Conservation (phyloP, 2,888 invertebrate genomes). For the Pammene fasciana region DNA sequence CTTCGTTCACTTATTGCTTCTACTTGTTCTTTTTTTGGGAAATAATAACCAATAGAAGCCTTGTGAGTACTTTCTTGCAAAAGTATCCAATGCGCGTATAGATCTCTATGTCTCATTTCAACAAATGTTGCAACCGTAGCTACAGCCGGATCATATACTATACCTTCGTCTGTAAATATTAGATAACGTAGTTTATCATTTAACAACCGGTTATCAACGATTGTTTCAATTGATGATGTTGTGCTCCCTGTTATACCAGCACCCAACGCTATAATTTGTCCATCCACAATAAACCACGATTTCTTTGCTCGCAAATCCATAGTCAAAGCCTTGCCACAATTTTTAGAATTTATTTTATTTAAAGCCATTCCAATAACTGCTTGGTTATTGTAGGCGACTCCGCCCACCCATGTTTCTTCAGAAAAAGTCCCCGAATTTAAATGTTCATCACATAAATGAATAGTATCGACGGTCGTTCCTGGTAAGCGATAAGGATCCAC, state of each 20-base stretch:
- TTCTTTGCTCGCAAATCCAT: conserved; percentile 16
- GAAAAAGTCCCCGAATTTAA: not conserved
- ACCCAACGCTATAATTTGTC: conserved; percentile 21
- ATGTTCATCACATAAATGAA: conserved; percentile 15
- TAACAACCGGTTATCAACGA: conserved; percentile 22
- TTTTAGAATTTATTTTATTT: conserved; percentile 11
- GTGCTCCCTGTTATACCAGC: conserved; percentile 12
- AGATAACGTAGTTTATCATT: conserved; percentile 7
- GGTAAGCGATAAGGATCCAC: conserved; percentile 19
- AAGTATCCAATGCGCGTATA: conserved; percentile 6
- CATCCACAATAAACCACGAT: conserved; percentile 20
- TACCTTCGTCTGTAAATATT: not conserved
- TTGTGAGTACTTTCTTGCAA: conserved; percentile 12
- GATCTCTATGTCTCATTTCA: not conserved
- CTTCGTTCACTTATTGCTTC: conserved; percentile 5
- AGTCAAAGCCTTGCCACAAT: not conserved
- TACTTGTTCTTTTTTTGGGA: conserved; percentile 11
- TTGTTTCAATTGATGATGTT: conserved; percentile 15
- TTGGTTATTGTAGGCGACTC: conserved; percentile 8
- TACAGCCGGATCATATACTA: not conserved
- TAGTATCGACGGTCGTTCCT: conserved; percentile 13
- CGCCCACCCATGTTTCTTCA: conserved; percentile 14
- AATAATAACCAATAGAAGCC: conserved; percentile 17
- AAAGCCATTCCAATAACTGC: conserved; percentile 18
- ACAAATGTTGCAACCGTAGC: not conserved